A percentile compares a stretch with the other conserved stretches of the same genome.
Conservation (phyloP, 1,140 invertebrate genomes). For the Hycleus phaleratus region DNA sequence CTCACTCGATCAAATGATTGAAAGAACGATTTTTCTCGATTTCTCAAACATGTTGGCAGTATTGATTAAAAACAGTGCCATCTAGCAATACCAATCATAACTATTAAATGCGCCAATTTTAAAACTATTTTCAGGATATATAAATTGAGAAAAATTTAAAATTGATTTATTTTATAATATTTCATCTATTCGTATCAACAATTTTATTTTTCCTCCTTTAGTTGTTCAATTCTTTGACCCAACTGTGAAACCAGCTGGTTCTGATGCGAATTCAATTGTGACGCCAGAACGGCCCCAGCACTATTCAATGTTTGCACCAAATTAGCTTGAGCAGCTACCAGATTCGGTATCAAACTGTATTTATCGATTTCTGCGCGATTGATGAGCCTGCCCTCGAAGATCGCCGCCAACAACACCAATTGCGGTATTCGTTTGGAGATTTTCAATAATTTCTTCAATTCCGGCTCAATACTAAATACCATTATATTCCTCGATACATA, state of each 20-base stretch:
- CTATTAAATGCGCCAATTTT: too few relatives aligned
- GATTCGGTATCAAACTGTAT: slow-evolving; percentile 53
- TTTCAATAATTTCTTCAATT: slow-evolving; percentile 49
- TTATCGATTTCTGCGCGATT: slow-evolving; percentile 56
- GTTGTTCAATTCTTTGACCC: slow-evolving; percentile 31
- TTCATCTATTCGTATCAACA: background rate
- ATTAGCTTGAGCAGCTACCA: slow-evolving; percentile 51
- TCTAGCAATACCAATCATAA: too few relatives aligned
- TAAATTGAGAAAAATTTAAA: too few relatives aligned
- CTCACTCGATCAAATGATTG: too few relatives aligned
- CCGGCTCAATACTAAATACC: slow-evolving; percentile 55
- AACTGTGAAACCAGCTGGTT: slow-evolving; percentile 52
- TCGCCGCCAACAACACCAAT: slow-evolving; percentile 54
- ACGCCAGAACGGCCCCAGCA: slow-evolving; percentile 52
- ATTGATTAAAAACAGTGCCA: too few relatives aligned
- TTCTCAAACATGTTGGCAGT: too few relatives aligned
- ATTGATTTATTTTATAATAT: too few relatives aligned
- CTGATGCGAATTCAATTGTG: slow-evolving; percentile 60
- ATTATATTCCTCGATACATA: slow-evolving; percentile 50
- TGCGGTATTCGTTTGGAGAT: slow-evolving; percentile 55
- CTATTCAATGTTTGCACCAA: slow-evolving; percentile 57
- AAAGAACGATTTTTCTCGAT: too few relatives aligned
- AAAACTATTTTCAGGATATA: too few relatives aligned
- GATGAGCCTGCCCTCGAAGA: slow-evolving; percentile 57
- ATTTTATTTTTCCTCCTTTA: slow-evolving; percentile 24